Percentiles rank a stretch among this genome's conserved stretches.
Conservation (phyloP, 2,797 vertebrate genomes). For the Sebastes matsubarae region DNA sequence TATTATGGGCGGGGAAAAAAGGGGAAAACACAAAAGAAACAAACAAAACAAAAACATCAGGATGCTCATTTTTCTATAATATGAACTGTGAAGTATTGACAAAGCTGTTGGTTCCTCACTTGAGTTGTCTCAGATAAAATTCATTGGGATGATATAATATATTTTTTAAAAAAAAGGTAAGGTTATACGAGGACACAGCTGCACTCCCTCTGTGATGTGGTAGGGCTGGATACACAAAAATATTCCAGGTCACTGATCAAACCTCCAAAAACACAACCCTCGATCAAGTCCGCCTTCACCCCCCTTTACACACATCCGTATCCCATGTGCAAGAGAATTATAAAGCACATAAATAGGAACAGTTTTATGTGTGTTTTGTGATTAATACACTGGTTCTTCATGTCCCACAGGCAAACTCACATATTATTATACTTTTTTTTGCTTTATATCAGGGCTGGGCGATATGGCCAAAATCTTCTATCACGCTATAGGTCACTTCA, state of each 20-base stretch:
- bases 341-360: not conserved
- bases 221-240: slow-evolving; percentile 68
- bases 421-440: not conserved
- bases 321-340: not conserved
- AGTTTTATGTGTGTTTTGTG: not conserved
- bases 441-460: no score
- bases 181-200: slow-evolving; percentile 80
- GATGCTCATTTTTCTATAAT: not conserved
- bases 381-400: not conserved
- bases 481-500: no score
- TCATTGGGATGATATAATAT: slow-evolving; percentile 17
- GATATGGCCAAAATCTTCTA: no score
- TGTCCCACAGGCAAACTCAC: not conserved
- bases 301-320: not conserved
- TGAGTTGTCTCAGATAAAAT: slow-evolving; percentile 7
- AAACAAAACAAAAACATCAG: not conserved
- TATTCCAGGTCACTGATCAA: slow-evolving; percentile 80
- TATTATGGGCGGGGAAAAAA: not conserved
- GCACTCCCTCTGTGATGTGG: slow-evolving; percentile 66
- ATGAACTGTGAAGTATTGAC: not conserved
- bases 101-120: not conserved
- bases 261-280: slow-evolving; percentile 73
- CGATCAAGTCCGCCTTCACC: slow-evolving; percentile 28
- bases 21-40: not conserved
- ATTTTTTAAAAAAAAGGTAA: not conserved